Percentiles rank a stretch among this genome's conserved stretches.
Conservation (phyloP, 2,113 vertebrate species). For the Neolamprologus devosi region DNA sequence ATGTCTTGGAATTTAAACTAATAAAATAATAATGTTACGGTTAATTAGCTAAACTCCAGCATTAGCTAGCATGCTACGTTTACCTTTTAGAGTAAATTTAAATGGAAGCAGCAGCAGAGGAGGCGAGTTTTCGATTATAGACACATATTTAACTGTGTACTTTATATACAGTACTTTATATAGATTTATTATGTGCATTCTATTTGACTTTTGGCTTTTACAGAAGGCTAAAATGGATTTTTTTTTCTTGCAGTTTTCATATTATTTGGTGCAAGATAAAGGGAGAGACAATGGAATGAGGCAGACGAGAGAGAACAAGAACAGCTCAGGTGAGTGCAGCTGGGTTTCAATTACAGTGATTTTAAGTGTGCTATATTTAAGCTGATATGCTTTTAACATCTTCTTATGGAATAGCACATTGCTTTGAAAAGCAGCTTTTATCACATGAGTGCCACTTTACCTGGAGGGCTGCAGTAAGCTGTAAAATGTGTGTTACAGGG, state of each 20-base stretch:
- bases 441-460: constrained; percentile 27
- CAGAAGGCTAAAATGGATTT: neutral
- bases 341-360: neutral
- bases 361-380: constrained; percentile 31
- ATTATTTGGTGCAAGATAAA: neutral
- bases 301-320: neutral
- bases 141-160: neutral
- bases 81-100: neutral
- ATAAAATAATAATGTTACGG: neutral
- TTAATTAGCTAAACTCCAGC: neutral
- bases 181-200: neutral
- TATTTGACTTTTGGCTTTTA: neutral
- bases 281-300: neutral
- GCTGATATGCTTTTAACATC: constrained; percentile 35
- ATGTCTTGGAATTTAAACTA: neutral
- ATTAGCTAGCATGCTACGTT: neutral
- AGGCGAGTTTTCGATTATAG: neutral
- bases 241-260: neutral
- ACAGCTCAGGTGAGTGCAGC: constrained; percentile 18
- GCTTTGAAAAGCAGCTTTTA: constrained; percentile 26
- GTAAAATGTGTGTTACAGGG: neutral
- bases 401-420: constrained; percentile 13
- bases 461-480: neutral
- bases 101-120: neutral
- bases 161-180: neutral